Evolutionary conservation across 2,797 vertebrate species (phyloP), one percentile per base, ranked within the genome.

Genomic region (Galago senegalensis): DNA sequence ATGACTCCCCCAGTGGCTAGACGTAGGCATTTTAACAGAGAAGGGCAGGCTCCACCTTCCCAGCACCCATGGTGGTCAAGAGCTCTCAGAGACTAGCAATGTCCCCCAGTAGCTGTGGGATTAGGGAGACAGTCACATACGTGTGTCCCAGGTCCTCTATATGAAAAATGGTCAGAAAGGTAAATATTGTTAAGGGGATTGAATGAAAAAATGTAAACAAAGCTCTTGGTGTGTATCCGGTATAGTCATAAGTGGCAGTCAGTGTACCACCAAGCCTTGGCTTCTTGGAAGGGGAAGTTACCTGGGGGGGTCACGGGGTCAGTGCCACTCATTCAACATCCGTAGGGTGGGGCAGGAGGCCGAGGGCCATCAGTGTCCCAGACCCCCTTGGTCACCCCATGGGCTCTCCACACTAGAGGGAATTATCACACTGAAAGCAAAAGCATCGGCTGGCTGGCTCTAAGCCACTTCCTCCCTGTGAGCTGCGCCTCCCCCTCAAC

Each of bases 391-490:
- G 56, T 79, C 29, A 43, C 40, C 37, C 20, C n/a, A 18, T 29
- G 4, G 87, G 63, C 5, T 25, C 63, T 58, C 56, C 2, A 1
- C 4, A 4, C 16, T 73, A 77, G 37, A 65, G 43, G 65, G 86
- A 89, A 88, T 65, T 40, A 86, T 83, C 72, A 37, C 79, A 69
- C 84, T n/a, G 67, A 97, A 97, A 96, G 83, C 0, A 46, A 95
- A 97, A 98, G 93, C 43, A 53, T 65, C 7, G 2, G 0, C 83
- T 3, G 5, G 25, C 94, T 77, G 0, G 11, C 13, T 65, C 65
- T 17, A 18, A 67, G 91, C 72, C 94, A 96, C 94, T 91, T 96
- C 94, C 96, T 96, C 95, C 58, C 0, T 29, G 77, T 2, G 75
- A 21, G 46, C 53, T 1, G 3, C 0, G 13, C 53, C 5, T 0